phyloP scores from a whole-genome alignment of 2,797 vertebrate genomes.

The Echiichthys vipera region DNA sequence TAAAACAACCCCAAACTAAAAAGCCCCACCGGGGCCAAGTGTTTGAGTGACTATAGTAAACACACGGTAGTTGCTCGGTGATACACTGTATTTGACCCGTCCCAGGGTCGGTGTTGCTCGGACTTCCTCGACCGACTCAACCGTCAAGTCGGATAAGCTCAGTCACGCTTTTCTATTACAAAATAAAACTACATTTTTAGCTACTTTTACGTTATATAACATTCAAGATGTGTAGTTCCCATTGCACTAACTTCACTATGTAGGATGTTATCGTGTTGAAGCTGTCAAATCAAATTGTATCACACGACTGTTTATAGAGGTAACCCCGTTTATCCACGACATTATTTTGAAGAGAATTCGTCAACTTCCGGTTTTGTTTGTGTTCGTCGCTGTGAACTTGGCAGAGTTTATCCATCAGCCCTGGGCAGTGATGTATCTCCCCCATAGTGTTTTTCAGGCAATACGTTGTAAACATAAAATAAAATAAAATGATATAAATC shows the following conservation, averaged over 20 bases:
- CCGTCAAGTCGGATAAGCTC: background rate
- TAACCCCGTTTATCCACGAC: too few species aligned
- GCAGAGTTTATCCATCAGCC: background rate
- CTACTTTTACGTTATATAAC: accelerated
- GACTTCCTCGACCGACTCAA: conserved; percentile 62
- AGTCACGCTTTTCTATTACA: conserved; percentile 25
- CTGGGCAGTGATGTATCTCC: background rate
- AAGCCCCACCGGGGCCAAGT: too few species aligned
- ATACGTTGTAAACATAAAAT: background rate
- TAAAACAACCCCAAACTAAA: accelerated
- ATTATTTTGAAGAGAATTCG: conserved; percentile 27
- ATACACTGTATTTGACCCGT: conserved; percentile 24
- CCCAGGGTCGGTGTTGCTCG: conserved; percentile 20
- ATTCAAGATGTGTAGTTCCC: background rate
- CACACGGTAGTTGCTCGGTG: background rate
- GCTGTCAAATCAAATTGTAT: background rate
- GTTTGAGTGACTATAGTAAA: background rate
- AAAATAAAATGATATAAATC: background rate
- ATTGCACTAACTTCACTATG: too few species aligned
- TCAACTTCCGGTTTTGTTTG: background rate
- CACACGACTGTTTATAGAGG: background rate
- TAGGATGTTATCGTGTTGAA: background rate
- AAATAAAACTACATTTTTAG: conserved; percentile 49
- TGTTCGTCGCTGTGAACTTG: background rate
- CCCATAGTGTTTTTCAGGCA: background rate